Evolutionary conservation across 92 coral and sea anemone species (phyloP).

Genomic region (Parazoanthus swiftii): DNA sequence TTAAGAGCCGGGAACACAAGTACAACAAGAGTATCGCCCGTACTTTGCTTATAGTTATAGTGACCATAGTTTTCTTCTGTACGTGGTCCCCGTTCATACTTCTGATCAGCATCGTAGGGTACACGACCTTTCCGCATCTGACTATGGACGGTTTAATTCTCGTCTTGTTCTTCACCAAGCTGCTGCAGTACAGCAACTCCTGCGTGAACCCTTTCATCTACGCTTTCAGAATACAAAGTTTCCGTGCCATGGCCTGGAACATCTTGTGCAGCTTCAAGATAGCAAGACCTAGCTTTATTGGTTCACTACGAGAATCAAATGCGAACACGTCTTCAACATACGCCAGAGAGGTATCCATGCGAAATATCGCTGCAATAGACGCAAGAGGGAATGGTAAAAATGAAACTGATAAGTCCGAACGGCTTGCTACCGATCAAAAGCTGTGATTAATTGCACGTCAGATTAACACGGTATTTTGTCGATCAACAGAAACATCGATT

Average conservation of each 20-base stretch:
- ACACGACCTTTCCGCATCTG: background rate
- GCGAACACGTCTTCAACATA: background rate
- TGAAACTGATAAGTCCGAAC: background rate
- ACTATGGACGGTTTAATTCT: background rate
- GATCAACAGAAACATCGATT: too few relatives aligned
- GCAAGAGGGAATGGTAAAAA: background rate
- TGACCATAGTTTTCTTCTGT: background rate
- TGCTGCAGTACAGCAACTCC: conserved; percentile 23
- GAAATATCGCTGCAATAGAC: background rate
- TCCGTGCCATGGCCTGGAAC: background rate
- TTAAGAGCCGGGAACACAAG: background rate
- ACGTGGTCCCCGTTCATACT: conserved; percentile 17
- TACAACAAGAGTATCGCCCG: background rate
- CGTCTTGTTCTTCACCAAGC: background rate
- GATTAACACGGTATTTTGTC: too few relatives aligned
- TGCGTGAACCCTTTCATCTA: conserved; percentile 20
- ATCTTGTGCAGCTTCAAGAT: background rate
- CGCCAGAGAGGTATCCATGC: background rate
- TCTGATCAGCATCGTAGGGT: background rate
- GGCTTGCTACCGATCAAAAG: background rate
- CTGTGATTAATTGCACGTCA: background rate
- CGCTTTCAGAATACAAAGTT: conserved; percentile 1
- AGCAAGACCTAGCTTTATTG: background rate
- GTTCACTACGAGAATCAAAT: background rate
- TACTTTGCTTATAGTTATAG: conserved; percentile 11